Evolutionary conservation across 1,140 invertebrate species (phyloP).

Genomic region (Saccostrea echinata): DNA sequence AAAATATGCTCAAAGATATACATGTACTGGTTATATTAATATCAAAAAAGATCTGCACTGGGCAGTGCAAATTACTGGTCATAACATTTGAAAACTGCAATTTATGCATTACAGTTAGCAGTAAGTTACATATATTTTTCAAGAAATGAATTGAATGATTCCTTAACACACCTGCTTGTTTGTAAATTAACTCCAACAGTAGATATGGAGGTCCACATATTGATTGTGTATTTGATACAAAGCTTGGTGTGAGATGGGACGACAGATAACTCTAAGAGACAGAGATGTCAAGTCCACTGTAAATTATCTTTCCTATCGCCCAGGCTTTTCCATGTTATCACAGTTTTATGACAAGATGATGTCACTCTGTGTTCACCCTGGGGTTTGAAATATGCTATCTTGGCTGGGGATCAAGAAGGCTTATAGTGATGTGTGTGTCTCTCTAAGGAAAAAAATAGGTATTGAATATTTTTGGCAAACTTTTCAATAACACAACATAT

Average conservation of each 20-base stretch:
- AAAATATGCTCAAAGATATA: too few relatives aligned
- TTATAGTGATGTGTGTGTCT: neutral
- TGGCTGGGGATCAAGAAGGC: neutral
- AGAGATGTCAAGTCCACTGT: neutral
- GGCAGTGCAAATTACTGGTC: too few relatives aligned
- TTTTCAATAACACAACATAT: too few relatives aligned
- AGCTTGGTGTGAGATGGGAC: neutral
- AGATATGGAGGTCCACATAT: neutral
- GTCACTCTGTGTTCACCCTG: slow-evolving; percentile 1
- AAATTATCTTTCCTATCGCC: slow-evolving; percentile 19
- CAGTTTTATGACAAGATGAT: slow-evolving; percentile 32
- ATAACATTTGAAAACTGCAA: too few relatives aligned
- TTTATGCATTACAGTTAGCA: too few relatives aligned
- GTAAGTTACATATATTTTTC: too few relatives aligned
- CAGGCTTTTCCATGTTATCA: neutral
- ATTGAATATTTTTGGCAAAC: too few relatives aligned
- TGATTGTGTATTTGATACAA: neutral
- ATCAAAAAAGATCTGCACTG: too few relatives aligned
- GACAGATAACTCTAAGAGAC: slow-evolving; percentile 3
- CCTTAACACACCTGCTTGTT: too few relatives aligned
- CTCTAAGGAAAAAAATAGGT: neutral
- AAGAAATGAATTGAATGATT: too few relatives aligned
- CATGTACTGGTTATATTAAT: too few relatives aligned
- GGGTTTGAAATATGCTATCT: neutral
- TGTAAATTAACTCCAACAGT: too few relatives aligned